Percentiles rank a stretch among this genome's conserved stretches.
Conservation (phyloP, 2,113 vertebrate genomes). For the Nothobranchius furzeri region DNA sequence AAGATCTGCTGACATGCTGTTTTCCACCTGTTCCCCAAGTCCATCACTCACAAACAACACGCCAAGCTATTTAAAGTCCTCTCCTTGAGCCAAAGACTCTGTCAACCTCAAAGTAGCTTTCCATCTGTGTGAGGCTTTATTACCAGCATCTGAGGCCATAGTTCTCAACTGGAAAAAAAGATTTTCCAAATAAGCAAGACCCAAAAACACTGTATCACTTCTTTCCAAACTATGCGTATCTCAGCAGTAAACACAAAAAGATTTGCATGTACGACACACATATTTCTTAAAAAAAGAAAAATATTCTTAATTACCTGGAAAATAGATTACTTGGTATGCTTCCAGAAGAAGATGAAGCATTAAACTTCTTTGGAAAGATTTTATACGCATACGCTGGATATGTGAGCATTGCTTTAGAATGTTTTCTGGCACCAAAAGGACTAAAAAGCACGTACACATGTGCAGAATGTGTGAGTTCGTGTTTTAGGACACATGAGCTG, state of each 20-base stretch:
- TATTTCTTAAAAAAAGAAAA: too few relatives aligned
- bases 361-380: background rate
- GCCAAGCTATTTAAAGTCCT: too few relatives aligned
- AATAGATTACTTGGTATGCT: background rate
- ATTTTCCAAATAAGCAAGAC: background rate
- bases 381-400: background rate
- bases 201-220: background rate
- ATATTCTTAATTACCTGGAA: too few relatives aligned
- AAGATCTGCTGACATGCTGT: too few relatives aligned
- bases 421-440: background rate
- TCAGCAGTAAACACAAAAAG: background rate
- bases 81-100: too few relatives aligned
- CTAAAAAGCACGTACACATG: background rate
- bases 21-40: too few relatives aligned
- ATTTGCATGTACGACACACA: too few relatives aligned
- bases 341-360: background rate
- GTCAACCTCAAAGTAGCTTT: too few relatives aligned
- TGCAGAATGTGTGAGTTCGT: slow-evolving; percentile 11
- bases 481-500: slow-evolving; percentile 12
- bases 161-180: background rate
- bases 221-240: background rate
- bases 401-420: background rate
- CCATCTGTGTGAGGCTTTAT: too few relatives aligned
- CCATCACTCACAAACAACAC: too few relatives aligned
- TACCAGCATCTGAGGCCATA: too few relatives aligned